These are phyloP conservation scores for Ficedula albicollis DNA, from an alignment of 2,797 vertebrate genomes.

Conservation along the genomic window DNA sequence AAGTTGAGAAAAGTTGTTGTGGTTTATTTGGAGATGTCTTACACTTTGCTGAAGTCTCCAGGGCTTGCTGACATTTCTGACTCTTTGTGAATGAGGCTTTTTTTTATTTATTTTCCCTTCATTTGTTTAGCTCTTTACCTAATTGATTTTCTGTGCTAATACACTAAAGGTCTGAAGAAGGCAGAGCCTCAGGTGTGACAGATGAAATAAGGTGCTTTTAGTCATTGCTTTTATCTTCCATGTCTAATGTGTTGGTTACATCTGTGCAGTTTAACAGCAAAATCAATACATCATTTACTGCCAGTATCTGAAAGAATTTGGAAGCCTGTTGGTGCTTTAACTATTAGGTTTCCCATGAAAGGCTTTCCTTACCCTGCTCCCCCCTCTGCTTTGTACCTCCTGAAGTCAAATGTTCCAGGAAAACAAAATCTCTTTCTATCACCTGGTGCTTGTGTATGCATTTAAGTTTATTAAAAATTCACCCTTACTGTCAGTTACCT, in stretches of 20 bases:
- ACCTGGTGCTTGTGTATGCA: background rate
- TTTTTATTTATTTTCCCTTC: constrained; percentile 62
- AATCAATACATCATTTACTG: constrained; percentile 82
- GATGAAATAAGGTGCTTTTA: constrained; percentile 80
- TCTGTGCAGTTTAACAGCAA: constrained; percentile 79
- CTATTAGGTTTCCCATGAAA: constrained; percentile 67
- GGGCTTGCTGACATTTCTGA: constrained; percentile 52
- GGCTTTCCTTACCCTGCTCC: background rate
- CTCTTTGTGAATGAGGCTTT: constrained; percentile 69
- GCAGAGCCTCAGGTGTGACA: constrained; percentile 80
- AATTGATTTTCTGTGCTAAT: constrained; percentile 84
- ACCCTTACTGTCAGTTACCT: background rate
- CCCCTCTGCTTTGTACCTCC: background rate
- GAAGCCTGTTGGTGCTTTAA: constrained; percentile 71
- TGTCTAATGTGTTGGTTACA: constrained; percentile 83
- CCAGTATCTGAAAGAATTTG: constrained; percentile 73
- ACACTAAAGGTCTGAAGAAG: constrained; percentile 77
- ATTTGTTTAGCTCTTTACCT: constrained; percentile 81
- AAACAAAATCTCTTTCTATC: background rate
- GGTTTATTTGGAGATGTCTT: constrained; percentile 58
- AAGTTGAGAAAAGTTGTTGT: constrained; percentile 58
- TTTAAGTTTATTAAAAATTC: background rate
- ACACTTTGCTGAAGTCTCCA: constrained; percentile 46
- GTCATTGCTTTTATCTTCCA: constrained; percentile 80
- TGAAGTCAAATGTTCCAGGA: background rate